Evolutionary conservation across 2,797 vertebrate genomes (phyloP).

Genomic region (Parauchenoglanis punctatus): DNA sequence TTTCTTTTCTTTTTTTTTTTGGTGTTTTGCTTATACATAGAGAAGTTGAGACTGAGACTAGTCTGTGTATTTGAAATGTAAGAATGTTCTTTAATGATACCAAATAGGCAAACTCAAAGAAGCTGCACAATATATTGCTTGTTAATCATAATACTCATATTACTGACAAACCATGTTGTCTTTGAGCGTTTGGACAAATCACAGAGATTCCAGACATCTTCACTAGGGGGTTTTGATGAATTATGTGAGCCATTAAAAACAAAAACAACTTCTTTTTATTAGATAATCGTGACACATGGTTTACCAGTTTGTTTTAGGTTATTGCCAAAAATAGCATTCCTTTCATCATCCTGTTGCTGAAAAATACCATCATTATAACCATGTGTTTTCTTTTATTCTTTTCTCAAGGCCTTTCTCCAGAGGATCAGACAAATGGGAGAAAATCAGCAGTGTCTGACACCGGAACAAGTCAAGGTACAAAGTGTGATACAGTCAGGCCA

Average conservation of each 20-base stretch:
- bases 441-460: conserved; percentile 91
- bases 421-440: conserved; percentile 88
- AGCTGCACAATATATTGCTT: too few species aligned
- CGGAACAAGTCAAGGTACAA: conserved; percentile 93
- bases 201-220: background rate
- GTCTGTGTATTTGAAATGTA: too few species aligned
- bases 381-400: conserved; percentile 1
- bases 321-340: background rate
- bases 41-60: too few species aligned
- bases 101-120: too few species aligned
- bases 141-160: background rate
- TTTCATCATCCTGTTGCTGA: background rate
- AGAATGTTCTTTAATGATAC: too few species aligned
- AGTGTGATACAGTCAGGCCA: background rate
- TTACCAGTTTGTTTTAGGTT: conserved; percentile 1
- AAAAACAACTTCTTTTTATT: background rate
- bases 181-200: background rate
- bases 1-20: too few species aligned
- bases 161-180: background rate
- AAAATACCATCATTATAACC: background rate
- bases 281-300: background rate
- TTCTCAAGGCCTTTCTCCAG: conserved; percentile 88
- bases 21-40: too few species aligned
- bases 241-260: background rate
- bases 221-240: background rate